A percentile compares a stretch with the other conserved stretches of the same genome.
These are phyloP conservation scores for Oscheius sp. DNA, from an alignment of 2,888 invertebrate genomes.

Conservation along the genomic window DNA sequence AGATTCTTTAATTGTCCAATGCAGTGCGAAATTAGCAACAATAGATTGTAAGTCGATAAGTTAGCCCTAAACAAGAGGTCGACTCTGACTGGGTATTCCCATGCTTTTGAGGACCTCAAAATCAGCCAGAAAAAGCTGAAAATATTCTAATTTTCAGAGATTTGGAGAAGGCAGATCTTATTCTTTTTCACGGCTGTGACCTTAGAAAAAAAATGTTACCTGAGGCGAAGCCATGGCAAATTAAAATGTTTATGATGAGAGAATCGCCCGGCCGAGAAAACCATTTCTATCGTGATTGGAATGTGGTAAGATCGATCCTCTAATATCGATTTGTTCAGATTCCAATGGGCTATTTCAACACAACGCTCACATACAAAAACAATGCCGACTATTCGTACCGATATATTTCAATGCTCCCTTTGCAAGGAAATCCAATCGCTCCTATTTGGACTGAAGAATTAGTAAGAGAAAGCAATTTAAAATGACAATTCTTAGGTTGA, in stretches of 20 bases:
- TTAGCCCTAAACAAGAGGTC: too few relatives aligned
- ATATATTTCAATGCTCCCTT: too few relatives aligned
- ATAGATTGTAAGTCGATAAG: not conserved
- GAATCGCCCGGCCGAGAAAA: slow-evolving; percentile 5
- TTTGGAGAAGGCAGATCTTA: not conserved
- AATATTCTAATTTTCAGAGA: not conserved
- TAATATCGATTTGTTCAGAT: not conserved
- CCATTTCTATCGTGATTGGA: slow-evolving; percentile 4
- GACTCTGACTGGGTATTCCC: too few relatives aligned
- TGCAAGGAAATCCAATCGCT: too few relatives aligned
- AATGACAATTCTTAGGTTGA: not conserved
- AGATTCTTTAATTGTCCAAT: not conserved
- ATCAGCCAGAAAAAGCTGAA: too few relatives aligned
- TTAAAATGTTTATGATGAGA: slow-evolving; percentile 5
- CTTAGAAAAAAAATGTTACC: not conserved
- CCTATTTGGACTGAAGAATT: not conserved
- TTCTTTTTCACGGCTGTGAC: not conserved
- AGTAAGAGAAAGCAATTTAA: not conserved
- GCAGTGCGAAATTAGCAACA: not conserved
- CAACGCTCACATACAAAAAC: not conserved
- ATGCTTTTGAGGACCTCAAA: too few relatives aligned
- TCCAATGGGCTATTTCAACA: slow-evolving; percentile 8
- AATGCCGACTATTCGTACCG: slow-evolving; percentile 3
- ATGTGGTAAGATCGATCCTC: not conserved
- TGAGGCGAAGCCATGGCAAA: not conserved